These are phyloP conservation scores for Anguilla pacifica DNA, from an alignment of 2,797 vertebrate genomes.

Conservation along the genomic window DNA sequence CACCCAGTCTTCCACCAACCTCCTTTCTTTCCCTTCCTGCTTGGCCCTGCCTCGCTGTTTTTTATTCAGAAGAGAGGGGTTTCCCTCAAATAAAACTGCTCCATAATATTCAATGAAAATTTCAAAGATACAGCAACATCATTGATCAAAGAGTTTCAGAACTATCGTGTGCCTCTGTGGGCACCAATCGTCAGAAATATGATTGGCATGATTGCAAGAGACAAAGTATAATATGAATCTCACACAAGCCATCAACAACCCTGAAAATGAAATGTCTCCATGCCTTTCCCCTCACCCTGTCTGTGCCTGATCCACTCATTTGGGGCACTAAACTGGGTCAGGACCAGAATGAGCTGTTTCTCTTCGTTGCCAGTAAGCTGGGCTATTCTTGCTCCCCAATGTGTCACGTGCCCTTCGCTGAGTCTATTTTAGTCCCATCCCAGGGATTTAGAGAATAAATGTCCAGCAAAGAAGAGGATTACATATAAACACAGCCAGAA, in stretches of 20 bases:
- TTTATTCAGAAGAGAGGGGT: not conserved
- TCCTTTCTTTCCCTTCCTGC: not conserved
- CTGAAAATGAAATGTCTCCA: not conserved
- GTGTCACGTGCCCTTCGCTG: constrained; percentile 52
- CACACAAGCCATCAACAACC: not conserved
- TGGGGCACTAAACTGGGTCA: constrained; percentile 63
- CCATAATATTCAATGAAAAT: not conserved
- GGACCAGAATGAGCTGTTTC: constrained; percentile 61
- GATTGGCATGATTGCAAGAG: not conserved
- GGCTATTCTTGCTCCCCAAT: constrained; percentile 65
- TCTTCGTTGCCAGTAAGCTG: constrained; percentile 64
- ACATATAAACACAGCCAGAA: constrained; percentile 29
- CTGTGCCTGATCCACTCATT: constrained; percentile 41
- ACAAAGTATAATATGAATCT: not conserved
- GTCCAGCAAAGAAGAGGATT: constrained; percentile 58
- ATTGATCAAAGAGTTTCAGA: not conserved
- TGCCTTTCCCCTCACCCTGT: constrained; percentile 22
- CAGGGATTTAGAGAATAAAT: constrained; percentile 56
- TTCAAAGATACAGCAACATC: not conserved
- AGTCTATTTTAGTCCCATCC: constrained; percentile 58
- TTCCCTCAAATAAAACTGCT: not conserved
- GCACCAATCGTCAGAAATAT: not conserved
- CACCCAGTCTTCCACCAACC: not conserved
- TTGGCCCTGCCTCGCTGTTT: not conserved
- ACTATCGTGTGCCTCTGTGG: not conserved